Percentiles rank a stretch among this genome's conserved stretches.
phyloP scores from a whole-genome alignment of 2,797 vertebrate genomes.

The Helicolenus hilgendorfi region DNA sequence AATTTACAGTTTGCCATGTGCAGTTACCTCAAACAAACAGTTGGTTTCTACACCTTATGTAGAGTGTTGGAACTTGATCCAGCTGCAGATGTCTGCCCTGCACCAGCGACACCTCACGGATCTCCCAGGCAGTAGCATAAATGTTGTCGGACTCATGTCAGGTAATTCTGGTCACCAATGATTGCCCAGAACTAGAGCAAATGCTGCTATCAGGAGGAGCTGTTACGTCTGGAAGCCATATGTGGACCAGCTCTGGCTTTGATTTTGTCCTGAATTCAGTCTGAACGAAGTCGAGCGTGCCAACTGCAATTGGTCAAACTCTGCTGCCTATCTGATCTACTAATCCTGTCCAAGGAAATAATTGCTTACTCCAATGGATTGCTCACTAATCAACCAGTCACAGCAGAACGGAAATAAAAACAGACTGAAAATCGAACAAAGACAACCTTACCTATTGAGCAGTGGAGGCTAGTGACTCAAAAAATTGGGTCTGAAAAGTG shows the following conservation, averaged over 20 bases:
- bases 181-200: conserved; percentile 1
- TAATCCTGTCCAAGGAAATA: not conserved
- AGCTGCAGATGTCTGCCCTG: not conserved
- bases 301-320: conserved; percentile 3
- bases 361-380: not conserved
- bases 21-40: conserved; percentile 13
- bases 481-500: not conserved
- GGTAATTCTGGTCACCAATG: conserved; percentile 9
- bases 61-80: not conserved
- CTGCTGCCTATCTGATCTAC: not conserved
- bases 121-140: not conserved
- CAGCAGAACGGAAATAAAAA: not conserved
- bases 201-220: not conserved
- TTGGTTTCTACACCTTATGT: conserved; percentile 22
- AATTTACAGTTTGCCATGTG: conserved; percentile 35
- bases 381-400: not conserved
- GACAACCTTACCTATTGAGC: not conserved
- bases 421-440: not conserved
- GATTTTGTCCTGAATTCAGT: not conserved
- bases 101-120: not conserved
- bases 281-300: not conserved
- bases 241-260: not conserved
- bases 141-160: conserved; percentile 1
- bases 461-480: not conserved
- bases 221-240: conserved; percentile 4